Base-by-base conservation (phyloP, 2,113 vertebrate species). In the Junco hyemalis region DNA sequence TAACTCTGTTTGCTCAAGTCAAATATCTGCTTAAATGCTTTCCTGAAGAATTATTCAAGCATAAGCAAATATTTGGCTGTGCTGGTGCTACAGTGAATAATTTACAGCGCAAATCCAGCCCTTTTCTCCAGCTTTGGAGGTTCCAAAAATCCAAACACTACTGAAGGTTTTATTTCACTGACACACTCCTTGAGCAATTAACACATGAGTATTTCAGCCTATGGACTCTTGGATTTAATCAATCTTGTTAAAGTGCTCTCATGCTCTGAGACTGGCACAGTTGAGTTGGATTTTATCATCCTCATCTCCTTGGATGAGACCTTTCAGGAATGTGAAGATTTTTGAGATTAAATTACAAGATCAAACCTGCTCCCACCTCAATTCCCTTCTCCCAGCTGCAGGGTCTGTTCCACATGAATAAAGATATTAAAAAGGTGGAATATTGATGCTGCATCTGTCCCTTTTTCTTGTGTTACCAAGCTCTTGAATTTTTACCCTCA, bases 11-110 rank as follows among this genome's bases (percentile, higher is more conserved):
- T 57, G 68, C 65, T 71, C 12, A 89, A 91, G 56, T 40, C 59
- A 93, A 81, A n/a, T 26, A 86, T 3, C 73, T 84, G 29, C 42
- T 59, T 45, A 63, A 91, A 53, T 40, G 29, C 56, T 71, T 81
- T 87, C 44, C 65, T 54, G 22, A 73, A 40, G 53, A 80, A 63
- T 19, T 47, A 64, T 23, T 86, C 64, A 66, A 87, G 77, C 68
- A 23, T 31, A 74, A 92, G 69, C 69, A 94, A 94, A 89, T 89
- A 92, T 77, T 92, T 94, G 60, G 42, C 69, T 70, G 73, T 42
- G 71, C 29, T 54, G 35, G 13, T 72, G 31, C 66, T 68, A 45
- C 1, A 48, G 24, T 38, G 54, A 96, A 33, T 83, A 44, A 86
- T 38, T 73, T 16, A 19, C 12, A 72, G 45, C 20, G 57, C 86